Conservation (phyloP, 2,888 invertebrate genomes). For the Laspeyria flexula region DNA sequence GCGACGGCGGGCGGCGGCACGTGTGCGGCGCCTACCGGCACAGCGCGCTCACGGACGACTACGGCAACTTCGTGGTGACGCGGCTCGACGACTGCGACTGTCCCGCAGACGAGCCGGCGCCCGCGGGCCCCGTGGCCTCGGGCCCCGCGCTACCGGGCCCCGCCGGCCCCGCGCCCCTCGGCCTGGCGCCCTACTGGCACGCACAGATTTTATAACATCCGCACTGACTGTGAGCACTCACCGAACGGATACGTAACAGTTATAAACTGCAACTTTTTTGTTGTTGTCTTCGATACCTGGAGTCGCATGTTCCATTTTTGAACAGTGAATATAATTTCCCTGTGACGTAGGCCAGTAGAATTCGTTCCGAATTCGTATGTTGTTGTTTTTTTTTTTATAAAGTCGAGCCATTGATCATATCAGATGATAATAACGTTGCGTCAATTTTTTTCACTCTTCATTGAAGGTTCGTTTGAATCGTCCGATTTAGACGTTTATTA, state of each 20-base stretch:
- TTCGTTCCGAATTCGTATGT: neutral
- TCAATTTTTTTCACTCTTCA: slow-evolving; percentile 36
- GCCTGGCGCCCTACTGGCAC: slow-evolving; percentile 53
- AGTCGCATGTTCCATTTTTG: neutral
- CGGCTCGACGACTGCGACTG: slow-evolving; percentile 79
- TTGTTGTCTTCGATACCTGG: neutral
- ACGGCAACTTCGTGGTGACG: slow-evolving; percentile 81
- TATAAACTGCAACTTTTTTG: neutral
- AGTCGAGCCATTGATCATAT: slow-evolving; percentile 24
- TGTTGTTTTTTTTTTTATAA: slow-evolving; percentile 6
- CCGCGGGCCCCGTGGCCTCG: slow-evolving; percentile 21
- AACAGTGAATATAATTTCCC: neutral
- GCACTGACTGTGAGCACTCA: slow-evolving; percentile 8
- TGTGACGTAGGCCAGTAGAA: neutral
- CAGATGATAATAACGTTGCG: slow-evolving; percentile 27
- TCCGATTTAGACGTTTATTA: slow-evolving; percentile 31
- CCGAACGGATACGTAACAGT: neutral
- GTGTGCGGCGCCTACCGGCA: slow-evolving; percentile 75
- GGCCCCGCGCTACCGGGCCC: slow-evolving; percentile 12
- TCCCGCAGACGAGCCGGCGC: slow-evolving; percentile 45
- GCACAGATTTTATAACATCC: slow-evolving; percentile 57
- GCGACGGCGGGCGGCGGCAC: slow-evolving; percentile 69
- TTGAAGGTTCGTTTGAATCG: slow-evolving; percentile 25
- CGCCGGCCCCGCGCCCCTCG: slow-evolving; percentile 15
- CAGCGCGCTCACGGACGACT: slow-evolving; percentile 82